Evolutionary conservation across 2,113 vertebrate genomes (phyloP).

Genomic region (Catharus minimus): DNA sequence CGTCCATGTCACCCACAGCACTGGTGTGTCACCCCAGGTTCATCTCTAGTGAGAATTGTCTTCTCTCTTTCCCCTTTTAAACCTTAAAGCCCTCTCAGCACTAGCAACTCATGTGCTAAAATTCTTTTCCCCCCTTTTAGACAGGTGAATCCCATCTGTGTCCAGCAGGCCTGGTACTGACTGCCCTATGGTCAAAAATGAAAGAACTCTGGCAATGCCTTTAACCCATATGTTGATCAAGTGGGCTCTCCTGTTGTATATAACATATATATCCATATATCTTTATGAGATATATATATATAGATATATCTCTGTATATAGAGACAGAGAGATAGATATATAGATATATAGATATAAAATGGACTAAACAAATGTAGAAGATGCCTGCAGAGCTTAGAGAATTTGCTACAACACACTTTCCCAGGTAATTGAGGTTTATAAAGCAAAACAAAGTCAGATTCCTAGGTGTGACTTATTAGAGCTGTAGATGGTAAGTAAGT

Average conservation of each 20-base stretch:
- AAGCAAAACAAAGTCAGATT: neutral
- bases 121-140: neutral
- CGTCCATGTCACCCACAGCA: accelerated
- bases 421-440: neutral
- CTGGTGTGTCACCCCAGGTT: accelerated
- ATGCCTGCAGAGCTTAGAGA: neutral
- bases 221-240: neutral
- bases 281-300: neutral
- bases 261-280: too few species aligned
- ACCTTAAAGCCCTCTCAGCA: neutral
- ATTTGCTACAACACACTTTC: neutral
- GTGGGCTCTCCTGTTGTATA: neutral
- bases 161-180: neutral
- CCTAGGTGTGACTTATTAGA: neutral
- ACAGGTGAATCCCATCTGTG: neutral
- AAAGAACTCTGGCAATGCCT: neutral
- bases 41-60: neutral
- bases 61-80: neutral
- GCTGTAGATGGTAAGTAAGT: neutral
- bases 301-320: neutral
- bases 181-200: neutral
- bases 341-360: neutral
- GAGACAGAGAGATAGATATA: neutral
- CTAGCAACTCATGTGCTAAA: neutral
- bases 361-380: neutral